Evolutionary conservation across 1,140 invertebrate species (phyloP).

Genomic region (Sarcophaga peregrina): DNA sequence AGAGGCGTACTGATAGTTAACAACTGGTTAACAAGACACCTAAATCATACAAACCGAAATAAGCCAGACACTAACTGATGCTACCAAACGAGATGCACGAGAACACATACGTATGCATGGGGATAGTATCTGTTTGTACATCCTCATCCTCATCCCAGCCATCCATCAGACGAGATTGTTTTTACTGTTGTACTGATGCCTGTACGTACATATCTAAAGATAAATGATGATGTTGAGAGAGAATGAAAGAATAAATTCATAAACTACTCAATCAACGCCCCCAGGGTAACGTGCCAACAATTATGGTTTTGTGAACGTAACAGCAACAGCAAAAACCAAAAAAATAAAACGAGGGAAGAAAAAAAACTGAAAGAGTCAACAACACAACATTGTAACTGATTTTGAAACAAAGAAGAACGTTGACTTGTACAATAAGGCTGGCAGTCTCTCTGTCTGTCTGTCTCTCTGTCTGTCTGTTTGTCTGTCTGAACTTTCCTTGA

Average conservation of each 20-base stretch:
- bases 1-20: constrained; percentile 1
- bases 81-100: background rate
- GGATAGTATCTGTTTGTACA: too few relatives aligned
- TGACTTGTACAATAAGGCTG: too few relatives aligned
- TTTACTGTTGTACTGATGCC: background rate
- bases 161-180: background rate
- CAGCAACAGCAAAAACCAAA: background rate
- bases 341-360: background rate
- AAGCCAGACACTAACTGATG: background rate
- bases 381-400: background rate
- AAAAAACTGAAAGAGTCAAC: too few relatives aligned
- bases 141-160: too few relatives aligned
- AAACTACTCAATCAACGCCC: constrained; percentile 44
- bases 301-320: background rate
- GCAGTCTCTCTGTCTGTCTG: background rate
- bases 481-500: background rate
- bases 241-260: constrained; percentile 30
- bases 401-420: constrained; percentile 11
- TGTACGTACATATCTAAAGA: background rate
- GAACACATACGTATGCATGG: background rate
- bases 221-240: constrained; percentile 16
- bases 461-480: too few relatives aligned
- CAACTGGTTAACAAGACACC: constrained; percentile 26
- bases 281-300: constrained; percentile 35
- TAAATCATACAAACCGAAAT: background rate